Conservation (phyloP, 1,140 invertebrate genomes). For the Bombyx mandarina region DNA sequence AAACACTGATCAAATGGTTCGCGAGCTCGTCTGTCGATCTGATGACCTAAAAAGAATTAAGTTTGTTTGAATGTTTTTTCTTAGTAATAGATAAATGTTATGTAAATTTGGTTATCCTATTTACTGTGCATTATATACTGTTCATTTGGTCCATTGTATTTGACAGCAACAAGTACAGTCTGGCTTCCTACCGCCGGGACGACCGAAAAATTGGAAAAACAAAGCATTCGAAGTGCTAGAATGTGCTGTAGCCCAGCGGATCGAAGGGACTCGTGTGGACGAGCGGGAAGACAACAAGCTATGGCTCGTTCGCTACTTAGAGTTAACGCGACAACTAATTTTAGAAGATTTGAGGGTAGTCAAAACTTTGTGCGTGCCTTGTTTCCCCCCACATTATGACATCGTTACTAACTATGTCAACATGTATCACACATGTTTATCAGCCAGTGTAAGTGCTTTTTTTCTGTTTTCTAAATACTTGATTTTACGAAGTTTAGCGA, state of each 20-base stretch:
- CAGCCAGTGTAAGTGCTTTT: conserved; percentile 80
- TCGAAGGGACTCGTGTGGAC: conserved; percentile 93
- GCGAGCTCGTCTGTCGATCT: no score
- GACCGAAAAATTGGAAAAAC: conserved; percentile 93
- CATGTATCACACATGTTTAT: conserved; percentile 94
- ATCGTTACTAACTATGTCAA: conserved; percentile 92
- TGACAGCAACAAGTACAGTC: conserved; percentile 81
- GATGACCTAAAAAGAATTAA: no score
- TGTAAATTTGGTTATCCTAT: no score
- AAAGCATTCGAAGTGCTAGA: conserved; percentile 90
- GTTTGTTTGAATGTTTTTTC: no score
- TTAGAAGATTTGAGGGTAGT: conserved; percentile 94
- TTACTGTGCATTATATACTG: no score
- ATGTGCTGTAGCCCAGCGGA: conserved; percentile 85
- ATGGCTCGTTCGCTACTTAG: conserved; percentile 89
- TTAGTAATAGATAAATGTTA: no score
- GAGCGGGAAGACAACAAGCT: conserved; percentile 93
- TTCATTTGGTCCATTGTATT: background rate
- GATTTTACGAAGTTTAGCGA: no score
- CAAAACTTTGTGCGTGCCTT: conserved; percentile 92
- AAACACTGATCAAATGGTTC: no score
- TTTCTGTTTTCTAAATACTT: no score
- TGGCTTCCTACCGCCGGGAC: conserved; percentile 92
- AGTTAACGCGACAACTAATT: conserved; percentile 88
- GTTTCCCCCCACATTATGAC: conserved; percentile 96